Evolutionary conservation across 2,113 vertebrate species (phyloP).

Genomic region (Pachypanchax playfairii): DNA sequence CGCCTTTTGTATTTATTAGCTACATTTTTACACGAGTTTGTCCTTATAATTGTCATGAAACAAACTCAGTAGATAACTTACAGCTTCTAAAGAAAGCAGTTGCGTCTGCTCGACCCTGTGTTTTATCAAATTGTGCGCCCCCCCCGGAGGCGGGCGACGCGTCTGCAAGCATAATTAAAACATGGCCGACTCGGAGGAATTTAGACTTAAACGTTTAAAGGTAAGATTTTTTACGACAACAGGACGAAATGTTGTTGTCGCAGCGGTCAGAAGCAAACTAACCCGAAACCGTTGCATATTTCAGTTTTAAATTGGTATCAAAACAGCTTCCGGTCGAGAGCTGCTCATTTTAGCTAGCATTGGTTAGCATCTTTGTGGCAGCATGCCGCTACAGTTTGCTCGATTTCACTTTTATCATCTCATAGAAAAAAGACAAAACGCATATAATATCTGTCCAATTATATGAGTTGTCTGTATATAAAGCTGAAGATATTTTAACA

Average conservation of each 20-base stretch:
- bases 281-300: not conserved
- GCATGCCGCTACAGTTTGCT: slow-evolving; percentile 3
- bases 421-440: not conserved
- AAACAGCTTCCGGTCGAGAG: slow-evolving; percentile 16
- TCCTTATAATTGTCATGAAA: too few relatives aligned
- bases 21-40: too few relatives aligned
- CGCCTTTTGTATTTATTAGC: too few relatives aligned
- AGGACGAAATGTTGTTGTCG: rapidly evolving
- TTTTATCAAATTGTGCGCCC: not conserved
- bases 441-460: rapidly evolving
- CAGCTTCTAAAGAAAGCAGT: too few relatives aligned
- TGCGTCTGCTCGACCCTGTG: not conserved
- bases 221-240: slow-evolving; percentile 38
- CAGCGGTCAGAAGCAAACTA: rapidly evolving
- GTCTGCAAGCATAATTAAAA: slow-evolving; percentile 73
- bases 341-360: slow-evolving; percentile 47
- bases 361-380: slow-evolving; percentile 29
- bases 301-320: not conserved
- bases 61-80: too few relatives aligned
- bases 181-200: slow-evolving; percentile 76
- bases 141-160: slow-evolving; percentile 43
- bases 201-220: slow-evolving; percentile 68
- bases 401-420: not conserved
- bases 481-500: rapidly evolving
- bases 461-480: not conserved